Evolutionary conservation across 2,113 vertebrate species (phyloP), one percentile per base, ranked within the genome.

Genomic region (Hirundichthys speculiger): DNA sequence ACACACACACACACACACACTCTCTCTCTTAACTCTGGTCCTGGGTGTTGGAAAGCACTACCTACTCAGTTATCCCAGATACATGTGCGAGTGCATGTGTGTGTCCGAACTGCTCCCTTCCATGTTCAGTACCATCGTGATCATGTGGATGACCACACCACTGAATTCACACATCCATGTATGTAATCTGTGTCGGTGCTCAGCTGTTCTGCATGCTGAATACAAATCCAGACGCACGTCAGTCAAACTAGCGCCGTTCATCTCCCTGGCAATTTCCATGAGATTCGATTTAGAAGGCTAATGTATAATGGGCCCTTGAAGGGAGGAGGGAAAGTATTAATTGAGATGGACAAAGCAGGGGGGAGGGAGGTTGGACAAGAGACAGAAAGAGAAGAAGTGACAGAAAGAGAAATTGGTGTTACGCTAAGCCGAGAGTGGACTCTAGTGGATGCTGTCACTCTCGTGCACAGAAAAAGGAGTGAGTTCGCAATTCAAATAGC

Each of bases 271-370:
- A 84, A 77, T 87, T 87, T 89, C 82, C 75, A 74, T 80, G 81
- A 84, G 86, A 87, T 85, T 89, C 43, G 82, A 88, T 90, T 87
- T 78, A 79, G 80, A 89, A 79, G 77, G 84, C 76, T 88, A 80
- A 89, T 85, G 82, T 89, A 86, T 89, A 86, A 90, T 80, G 80
- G 77, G 72, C 64, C 73, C 77, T 81, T 49, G 47, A 87, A 80
- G 74, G 82, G 84, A 79, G 83, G 76, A 73, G 80, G 73, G 74
- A 77, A 63, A 73, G 73, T 80, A 80, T 87, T 89, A 90, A 90
- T 88, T 86, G 85, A 90, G 86, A 90, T 85, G 73, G 80, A 40
- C 57, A 63, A 59, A 73, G 69, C 30, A 10, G 30, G 30, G 30
- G 30, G 30, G 63, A 53, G 53, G 50, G 43, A 69, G 30, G 51